phyloP scores from a whole-genome alignment of 2,888 invertebrate genomes.

The Himalopsyche japonica region DNA sequence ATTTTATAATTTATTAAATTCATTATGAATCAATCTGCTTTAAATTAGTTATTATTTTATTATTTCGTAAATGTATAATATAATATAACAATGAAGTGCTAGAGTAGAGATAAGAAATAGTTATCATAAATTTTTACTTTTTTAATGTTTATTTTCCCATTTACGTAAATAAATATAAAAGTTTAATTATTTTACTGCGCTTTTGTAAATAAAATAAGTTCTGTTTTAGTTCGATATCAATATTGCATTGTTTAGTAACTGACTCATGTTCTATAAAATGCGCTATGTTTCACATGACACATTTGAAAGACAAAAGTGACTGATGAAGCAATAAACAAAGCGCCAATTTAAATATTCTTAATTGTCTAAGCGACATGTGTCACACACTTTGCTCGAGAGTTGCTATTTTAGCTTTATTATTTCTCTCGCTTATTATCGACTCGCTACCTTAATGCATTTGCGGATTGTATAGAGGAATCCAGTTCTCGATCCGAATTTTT shows the following conservation, averaged over 20 bases:
- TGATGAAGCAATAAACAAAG: constrained; percentile 12
- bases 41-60: too few relatives aligned
- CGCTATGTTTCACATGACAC: constrained; percentile 12
- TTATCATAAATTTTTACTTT: too few relatives aligned
- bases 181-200: too few relatives aligned
- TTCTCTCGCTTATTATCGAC: too few relatives aligned
- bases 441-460: not conserved
- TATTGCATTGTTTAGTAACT: not conserved
- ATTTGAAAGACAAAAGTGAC: constrained; percentile 10
- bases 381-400: constrained; percentile 19
- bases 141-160: too few relatives aligned
- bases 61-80: too few relatives aligned
- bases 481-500: too few relatives aligned
- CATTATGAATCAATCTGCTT: too few relatives aligned
- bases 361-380: constrained; percentile 28
- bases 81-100: too few relatives aligned
- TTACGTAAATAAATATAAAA: too few relatives aligned
- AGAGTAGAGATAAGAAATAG: too few relatives aligned
- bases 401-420: not conserved
- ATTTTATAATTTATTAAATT: too few relatives aligned
- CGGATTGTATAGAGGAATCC: not conserved
- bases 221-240: not conserved
- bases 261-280: not conserved
- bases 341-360: constrained; percentile 31
- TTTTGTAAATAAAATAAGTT: not conserved